Conservation (phyloP, 2,797 vertebrate genomes). For the Phoeniculus purpureus region DNA sequence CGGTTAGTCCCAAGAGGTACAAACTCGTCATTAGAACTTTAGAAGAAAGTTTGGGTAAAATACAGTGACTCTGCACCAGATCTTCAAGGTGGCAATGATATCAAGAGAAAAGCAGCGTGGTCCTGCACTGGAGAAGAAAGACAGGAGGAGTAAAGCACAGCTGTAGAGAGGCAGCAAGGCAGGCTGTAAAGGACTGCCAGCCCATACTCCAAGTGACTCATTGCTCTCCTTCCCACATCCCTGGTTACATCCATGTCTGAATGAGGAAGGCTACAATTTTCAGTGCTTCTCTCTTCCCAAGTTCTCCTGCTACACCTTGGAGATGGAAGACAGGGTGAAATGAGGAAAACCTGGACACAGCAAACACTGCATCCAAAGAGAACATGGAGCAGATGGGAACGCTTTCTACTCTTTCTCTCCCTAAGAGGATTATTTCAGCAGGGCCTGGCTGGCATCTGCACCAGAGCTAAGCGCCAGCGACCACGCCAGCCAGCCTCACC, state of each 20-base stretch:
- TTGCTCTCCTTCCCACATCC: background rate
- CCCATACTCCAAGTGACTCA: background rate
- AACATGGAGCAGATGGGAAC: slow-evolving; percentile 12
- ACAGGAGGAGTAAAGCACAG: background rate
- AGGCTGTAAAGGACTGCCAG: background rate
- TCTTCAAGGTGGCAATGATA: background rate
- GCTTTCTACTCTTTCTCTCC: slow-evolving; percentile 51
- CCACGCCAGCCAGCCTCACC: slow-evolving; percentile 44
- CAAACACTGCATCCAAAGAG: background rate
- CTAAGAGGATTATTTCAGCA: slow-evolving; percentile 78
- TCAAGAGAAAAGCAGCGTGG: background rate
- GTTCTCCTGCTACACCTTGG: background rate
- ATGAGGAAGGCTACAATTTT: background rate
- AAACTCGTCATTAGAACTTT: background rate
- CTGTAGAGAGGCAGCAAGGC: background rate
- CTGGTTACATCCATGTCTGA: background rate
- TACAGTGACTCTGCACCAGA: background rate
- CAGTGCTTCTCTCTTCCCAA: background rate
- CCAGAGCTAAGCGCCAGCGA: slow-evolving; percentile 35
- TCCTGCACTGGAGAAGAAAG: background rate
- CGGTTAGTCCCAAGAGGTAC: background rate
- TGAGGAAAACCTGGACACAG: background rate
- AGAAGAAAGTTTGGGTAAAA: background rate
- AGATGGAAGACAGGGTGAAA: background rate
- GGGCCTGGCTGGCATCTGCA: slow-evolving; percentile 48